Evolutionary conservation across 1,140 invertebrate species (phyloP).

Genomic region (Drosophila burlai): DNA sequence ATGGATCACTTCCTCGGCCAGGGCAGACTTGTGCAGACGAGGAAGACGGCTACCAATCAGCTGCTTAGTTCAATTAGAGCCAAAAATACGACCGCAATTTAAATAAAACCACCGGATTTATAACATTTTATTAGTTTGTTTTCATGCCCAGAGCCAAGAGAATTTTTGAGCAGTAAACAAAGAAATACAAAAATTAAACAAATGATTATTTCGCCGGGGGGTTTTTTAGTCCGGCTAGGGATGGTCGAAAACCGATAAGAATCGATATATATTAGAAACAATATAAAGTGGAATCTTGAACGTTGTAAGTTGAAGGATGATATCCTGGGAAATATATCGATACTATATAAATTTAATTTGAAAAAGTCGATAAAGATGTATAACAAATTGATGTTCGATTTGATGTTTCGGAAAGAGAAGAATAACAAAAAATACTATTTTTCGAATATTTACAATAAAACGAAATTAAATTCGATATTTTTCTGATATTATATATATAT

Average conservation of each 20-base stretch:
- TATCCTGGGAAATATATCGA: no score
- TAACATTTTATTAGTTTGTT: conserved; percentile 38
- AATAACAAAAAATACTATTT: no score
- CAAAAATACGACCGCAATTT: conserved; percentile 23
- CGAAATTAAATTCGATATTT: no score
- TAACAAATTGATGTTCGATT: no score
- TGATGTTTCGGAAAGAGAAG: no score
- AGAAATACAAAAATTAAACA: neutral
- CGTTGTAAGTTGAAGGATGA: no score
- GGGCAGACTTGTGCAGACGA: neutral
- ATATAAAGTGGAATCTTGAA: no score
- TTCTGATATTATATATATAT: no score
- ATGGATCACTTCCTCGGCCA: conserved; percentile 30
- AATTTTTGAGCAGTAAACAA: neutral
- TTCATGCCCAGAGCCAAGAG: conserved; percentile 1
- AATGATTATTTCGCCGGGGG: neutral
- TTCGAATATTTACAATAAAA: no score
- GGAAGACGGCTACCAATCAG: neutral
- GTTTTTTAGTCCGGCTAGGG: neutral
- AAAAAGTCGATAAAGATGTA: no score
- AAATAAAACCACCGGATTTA: conserved; percentile 28
- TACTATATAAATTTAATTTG: no score
- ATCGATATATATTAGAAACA: no score
- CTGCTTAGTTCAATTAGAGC: conserved; percentile 7
- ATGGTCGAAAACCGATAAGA: neutral